These are phyloP conservation scores for Temnothorax nylanderi DNA, from an alignment of 1,140 invertebrate species.

Conservation along the genomic window DNA sequence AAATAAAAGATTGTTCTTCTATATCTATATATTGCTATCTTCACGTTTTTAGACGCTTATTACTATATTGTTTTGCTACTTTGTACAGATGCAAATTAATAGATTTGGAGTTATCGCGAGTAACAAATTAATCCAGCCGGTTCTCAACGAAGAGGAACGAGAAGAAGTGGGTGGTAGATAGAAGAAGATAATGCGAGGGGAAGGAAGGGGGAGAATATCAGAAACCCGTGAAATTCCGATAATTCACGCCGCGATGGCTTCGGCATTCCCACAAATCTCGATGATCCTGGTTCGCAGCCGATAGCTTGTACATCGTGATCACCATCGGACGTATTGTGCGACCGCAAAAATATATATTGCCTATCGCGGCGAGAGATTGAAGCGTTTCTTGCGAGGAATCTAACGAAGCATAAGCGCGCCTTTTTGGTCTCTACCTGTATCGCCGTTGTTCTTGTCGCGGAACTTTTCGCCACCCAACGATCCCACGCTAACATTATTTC, in stretches of 20 bases:
- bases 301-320: constrained; percentile 52
- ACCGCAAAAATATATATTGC: constrained; percentile 59
- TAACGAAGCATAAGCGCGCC: constrained; percentile 55
- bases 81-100: not conserved
- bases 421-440: constrained; percentile 40
- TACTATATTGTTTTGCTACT: too few species aligned
- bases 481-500: constrained; percentile 50
- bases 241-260: constrained; percentile 42
- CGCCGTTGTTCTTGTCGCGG: constrained; percentile 47
- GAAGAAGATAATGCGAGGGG: not conserved
- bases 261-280: constrained; percentile 59
- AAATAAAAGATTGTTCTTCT: not conserved
- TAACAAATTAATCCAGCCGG: constrained; percentile 37
- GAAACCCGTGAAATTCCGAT: constrained; percentile 58
- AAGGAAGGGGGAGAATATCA: not conserved
- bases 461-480: constrained; percentile 51
- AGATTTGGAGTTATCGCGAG: not conserved
- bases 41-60: not conserved
- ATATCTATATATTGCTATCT: not conserved
- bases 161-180: constrained; percentile 21
- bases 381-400: constrained; percentile 44
- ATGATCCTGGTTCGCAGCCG: constrained; percentile 37
- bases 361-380: constrained; percentile 52
- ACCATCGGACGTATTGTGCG: constrained; percentile 47
- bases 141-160: not conserved